Evolutionary conservation across 1,140 invertebrate genomes (phyloP).

Genomic region (Euschistus heros): DNA sequence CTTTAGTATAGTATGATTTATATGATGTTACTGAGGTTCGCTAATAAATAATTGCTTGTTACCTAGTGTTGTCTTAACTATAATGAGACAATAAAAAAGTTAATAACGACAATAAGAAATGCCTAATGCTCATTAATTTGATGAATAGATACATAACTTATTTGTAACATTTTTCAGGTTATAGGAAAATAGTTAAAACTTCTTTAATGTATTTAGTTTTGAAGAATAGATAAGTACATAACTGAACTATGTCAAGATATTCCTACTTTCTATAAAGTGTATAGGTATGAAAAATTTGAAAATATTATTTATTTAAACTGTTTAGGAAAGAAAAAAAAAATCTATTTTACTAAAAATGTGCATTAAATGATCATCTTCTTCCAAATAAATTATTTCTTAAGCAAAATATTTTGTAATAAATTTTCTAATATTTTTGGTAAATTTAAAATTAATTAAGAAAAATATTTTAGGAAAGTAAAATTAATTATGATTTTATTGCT

Average conservation of each 20-base stretch:
- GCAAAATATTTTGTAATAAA: conserved; percentile 10
- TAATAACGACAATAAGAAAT: conserved; percentile 15
- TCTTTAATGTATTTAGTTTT: neutral
- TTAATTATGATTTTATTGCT: neutral
- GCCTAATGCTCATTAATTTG: conserved; percentile 10
- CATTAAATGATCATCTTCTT: conserved; percentile 8
- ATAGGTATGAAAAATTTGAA: conserved; percentile 8
- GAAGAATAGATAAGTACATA: neutral
- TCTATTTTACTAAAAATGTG: conserved; percentile 15
- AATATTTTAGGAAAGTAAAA: neutral
- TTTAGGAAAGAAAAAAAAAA: neutral
- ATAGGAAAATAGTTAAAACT: neutral
- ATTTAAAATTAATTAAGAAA: conserved; percentile 1
- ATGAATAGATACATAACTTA: neutral
- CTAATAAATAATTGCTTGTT: conserved; percentile 10
- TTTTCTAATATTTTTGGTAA: conserved; percentile 7
- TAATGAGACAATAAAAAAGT: neutral
- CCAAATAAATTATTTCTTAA: conserved; percentile 12
- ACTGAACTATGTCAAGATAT: neutral
- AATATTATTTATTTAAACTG: conserved; percentile 9
- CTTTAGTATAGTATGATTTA: neutral
- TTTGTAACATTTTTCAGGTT: neutral
- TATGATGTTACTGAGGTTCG: neutral
- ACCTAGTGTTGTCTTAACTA: conserved; percentile 9
- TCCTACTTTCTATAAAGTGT: conserved; percentile 10